Base-by-base conservation (phyloP, 1,140 invertebrate genomes). In the Calephelis nemesis region DNA sequence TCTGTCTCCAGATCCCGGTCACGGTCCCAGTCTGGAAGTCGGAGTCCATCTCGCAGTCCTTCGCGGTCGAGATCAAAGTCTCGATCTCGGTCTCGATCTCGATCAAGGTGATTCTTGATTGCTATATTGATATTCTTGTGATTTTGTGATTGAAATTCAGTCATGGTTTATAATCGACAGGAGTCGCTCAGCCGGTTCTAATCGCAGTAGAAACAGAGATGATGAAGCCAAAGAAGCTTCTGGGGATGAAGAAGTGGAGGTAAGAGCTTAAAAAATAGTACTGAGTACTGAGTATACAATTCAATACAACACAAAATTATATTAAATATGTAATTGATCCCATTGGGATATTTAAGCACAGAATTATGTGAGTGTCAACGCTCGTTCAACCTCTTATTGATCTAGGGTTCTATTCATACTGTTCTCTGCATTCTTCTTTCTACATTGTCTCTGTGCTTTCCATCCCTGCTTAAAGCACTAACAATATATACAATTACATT, bases 181-280 rank as follows among this genome's bases (percentile, higher is more conserved):
- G 73, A 89, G 89, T 65, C 81, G 82, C n/a, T 91, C 92, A 9
- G 90, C 73, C 40, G 89, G 76, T 7, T 92, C 92, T 12, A 86
- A 87, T 58, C 81, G 72, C 48, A 91, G 92, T 65, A 78, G 79
- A 9, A 88, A 89, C 67, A 87, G 76, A 79, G 88, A 92, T 76
- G 88, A 93, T 66, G 93, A 94, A 84, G 93, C 93, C 0, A 92
- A 92, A 74, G 93, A 94, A 82, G 93, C 88, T 12, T 94, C 93
- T 19, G 94, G 90, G 12, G 92, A 92, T 72, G 93, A 94, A 83
- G 93, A 93, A 74, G 93, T 94, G 60, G 93, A 92, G 83, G 92
- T 92, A 82, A 71, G 50, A 1, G 30, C 30, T 30, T 30, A 30
- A 30, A 30, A 30, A 30, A 1, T 30, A 4, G 30, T 30, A 30